Conservation (phyloP, 2,113 vertebrate genomes). For the Candoia aspera region DNA sequence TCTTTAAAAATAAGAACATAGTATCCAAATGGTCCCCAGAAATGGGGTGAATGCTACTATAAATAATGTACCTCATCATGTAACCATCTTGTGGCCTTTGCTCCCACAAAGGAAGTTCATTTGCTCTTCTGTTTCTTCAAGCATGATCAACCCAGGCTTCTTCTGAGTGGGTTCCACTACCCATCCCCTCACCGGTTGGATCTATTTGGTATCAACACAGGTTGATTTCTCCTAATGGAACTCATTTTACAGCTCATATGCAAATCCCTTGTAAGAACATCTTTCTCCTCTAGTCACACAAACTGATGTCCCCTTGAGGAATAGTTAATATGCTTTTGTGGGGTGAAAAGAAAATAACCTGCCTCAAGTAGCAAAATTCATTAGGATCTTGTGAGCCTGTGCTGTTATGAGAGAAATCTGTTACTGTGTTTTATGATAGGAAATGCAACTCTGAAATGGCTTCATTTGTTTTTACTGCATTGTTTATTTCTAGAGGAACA, state of each 20-base stretch:
- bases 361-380: constrained; percentile 5
- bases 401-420: not conserved
- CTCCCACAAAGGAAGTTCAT: not conserved
- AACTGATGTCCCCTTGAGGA: not conserved
- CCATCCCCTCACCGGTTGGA: not conserved
- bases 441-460: constrained; percentile 31
- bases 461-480: not conserved
- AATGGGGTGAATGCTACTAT: not conserved
- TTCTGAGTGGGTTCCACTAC: not conserved
- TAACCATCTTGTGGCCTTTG: not conserved
- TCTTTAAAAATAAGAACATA: not conserved
- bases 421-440: constrained; percentile 10
- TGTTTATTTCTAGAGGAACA: constrained; percentile 15
- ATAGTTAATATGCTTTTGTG: not conserved
- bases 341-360: not conserved
- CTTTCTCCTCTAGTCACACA: not conserved
- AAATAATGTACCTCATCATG: not conserved
- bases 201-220: not conserved
- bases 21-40: not conserved
- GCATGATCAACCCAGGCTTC: not conserved
- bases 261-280: constrained; percentile 12
- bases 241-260: not conserved
- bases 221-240: constrained; percentile 7
- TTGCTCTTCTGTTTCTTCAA: not conserved
- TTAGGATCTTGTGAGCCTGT: not conserved